These are phyloP conservation scores for Bubalus kerabau DNA, from an alignment of 2,113 vertebrate species.

Conservation along the genomic window DNA sequence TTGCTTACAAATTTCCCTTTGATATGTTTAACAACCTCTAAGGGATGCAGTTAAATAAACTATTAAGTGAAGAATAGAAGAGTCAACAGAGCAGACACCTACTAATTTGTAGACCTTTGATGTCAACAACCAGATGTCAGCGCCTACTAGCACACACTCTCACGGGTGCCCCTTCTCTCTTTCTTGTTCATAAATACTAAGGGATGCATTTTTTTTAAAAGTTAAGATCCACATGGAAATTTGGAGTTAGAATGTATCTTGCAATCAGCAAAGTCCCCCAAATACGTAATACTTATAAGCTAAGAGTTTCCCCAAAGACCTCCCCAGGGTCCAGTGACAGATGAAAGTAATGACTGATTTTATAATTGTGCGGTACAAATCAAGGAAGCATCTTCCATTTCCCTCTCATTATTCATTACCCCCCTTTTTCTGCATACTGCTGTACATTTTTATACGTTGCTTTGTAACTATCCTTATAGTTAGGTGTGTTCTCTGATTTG, in stretches of 20 bases:
- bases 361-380: not conserved
- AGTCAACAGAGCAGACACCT: conserved; percentile 39
- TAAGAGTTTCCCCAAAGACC: not conserved
- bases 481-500: not conserved
- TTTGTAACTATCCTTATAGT: not conserved
- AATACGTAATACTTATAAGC: not conserved
- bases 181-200: not conserved
- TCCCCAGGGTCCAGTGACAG: not conserved
- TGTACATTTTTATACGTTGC: not conserved
- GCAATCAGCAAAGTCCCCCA: not conserved
- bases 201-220: not conserved
- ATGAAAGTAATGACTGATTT: conserved; percentile 6
- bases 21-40: conserved; percentile 43
- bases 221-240: not conserved
- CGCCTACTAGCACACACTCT: not conserved
- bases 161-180: not conserved
- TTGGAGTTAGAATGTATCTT: not conserved
- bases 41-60: conserved; percentile 55
- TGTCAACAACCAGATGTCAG: conserved; percentile 14
- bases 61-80: conserved; percentile 49
- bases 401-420: not conserved
- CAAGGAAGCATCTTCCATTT: not conserved
- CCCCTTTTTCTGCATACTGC: not conserved
- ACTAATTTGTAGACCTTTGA: conserved; percentile 50
- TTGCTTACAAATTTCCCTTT: conserved; percentile 46